Conservation (phyloP, 2,113 vertebrate genomes). For the Pandion haliaetus region DNA sequence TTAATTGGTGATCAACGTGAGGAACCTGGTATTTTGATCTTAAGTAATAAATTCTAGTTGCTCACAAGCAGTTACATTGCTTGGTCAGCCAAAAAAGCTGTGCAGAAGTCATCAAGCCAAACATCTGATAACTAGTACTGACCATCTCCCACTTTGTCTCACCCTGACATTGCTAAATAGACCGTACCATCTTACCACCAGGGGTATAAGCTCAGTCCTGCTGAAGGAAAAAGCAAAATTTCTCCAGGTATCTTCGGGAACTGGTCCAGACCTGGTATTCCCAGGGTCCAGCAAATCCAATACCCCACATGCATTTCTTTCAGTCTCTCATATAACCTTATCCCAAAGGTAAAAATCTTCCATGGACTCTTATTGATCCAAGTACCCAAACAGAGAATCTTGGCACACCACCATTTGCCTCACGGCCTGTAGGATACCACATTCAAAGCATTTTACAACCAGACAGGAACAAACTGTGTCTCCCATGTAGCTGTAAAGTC, state of each 20-base stretch:
- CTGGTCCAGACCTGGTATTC: not conserved
- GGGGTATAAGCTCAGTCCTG: not conserved
- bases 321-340: not conserved
- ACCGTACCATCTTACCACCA: not conserved
- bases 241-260: not conserved
- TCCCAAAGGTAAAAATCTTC: not conserved
- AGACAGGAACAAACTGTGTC: not conserved
- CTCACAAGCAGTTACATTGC: not conserved
- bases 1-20: not conserved
- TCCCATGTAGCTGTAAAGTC: not conserved
- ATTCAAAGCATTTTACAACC: conserved; percentile 23
- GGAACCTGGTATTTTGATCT: not conserved
- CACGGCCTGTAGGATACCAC: not conserved
- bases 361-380: not conserved
- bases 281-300: not conserved
- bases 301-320: not conserved
- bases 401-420: not conserved
- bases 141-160: not conserved
- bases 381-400: not conserved
- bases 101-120: not conserved
- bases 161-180: not conserved
- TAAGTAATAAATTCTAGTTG: not conserved
- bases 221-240: not conserved
- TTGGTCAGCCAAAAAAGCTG: not conserved
- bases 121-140: not conserved